These are phyloP conservation scores for Folsomia candida DNA, from an alignment of 2,888 invertebrate genomes.

Conservation along the genomic window DNA sequence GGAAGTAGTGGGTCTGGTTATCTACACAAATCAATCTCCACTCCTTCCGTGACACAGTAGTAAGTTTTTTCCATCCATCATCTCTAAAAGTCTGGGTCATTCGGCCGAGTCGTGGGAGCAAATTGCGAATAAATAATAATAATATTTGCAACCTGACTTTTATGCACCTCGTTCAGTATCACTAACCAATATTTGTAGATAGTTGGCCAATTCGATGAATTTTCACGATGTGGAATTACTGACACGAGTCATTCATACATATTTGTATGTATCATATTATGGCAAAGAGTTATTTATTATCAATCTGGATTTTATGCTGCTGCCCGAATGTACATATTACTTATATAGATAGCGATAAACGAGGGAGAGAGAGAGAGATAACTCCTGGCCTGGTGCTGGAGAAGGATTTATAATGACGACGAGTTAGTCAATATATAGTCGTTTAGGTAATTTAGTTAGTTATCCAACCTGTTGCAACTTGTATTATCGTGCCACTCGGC, in stretches of 20 bases:
- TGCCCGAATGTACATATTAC: neutral
- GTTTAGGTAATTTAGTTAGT: neutral
- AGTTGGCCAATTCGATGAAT: too few species aligned
- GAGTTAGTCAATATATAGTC: neutral
- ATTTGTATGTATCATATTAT: too few species aligned
- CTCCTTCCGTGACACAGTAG: conserved; percentile 48
- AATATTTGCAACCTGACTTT: too few species aligned
- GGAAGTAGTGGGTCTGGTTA: conserved; percentile 45
- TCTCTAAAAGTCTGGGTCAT: too few species aligned
- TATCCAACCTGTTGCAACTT: too few species aligned
- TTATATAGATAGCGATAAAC: neutral
- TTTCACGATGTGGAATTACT: too few species aligned
- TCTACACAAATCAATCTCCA: conserved; percentile 50
- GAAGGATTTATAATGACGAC: neutral
- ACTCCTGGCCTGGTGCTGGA: neutral
- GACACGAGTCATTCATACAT: too few species aligned
- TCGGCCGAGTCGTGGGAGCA: too few species aligned
- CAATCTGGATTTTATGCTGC: conserved; percentile 1
- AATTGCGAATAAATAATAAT: too few species aligned
- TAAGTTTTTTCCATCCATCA: conserved; percentile 20
- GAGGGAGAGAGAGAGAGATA: neutral
- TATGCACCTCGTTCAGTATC: too few species aligned
- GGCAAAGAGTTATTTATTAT: neutral
- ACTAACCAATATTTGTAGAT: too few species aligned
- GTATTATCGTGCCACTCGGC: too few species aligned